These are phyloP conservation scores for Archocentrus centrarchus DNA, from an alignment of 2,113 vertebrate genomes.

Conservation along the genomic window DNA sequence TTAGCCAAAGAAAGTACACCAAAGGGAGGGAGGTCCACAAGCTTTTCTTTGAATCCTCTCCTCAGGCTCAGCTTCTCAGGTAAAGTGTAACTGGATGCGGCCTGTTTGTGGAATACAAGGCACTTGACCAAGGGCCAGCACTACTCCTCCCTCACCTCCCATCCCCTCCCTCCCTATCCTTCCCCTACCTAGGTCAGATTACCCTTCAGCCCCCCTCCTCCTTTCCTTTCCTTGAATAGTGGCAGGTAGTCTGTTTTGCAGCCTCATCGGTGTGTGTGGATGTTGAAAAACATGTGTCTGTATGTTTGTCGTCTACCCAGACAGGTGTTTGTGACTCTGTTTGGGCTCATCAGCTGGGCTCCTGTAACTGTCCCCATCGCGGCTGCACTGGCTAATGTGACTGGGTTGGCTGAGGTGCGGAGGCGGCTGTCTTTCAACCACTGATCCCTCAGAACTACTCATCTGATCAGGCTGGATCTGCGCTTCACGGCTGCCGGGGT, in stretches of 20 bases:
- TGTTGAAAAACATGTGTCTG: conserved; percentile 55
- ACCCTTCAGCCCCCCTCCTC: conserved; percentile 50
- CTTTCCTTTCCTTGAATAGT: conserved; percentile 40
- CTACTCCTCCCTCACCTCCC: conserved; percentile 86
- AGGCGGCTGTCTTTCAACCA: conserved; percentile 86
- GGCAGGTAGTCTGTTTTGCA: conserved; percentile 54
- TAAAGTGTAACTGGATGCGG: conserved; percentile 87
- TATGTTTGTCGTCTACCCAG: conserved; percentile 44
- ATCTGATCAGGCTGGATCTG: conserved; percentile 82
- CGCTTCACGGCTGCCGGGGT: conserved; percentile 83
- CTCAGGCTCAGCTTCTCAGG: conserved; percentile 80
- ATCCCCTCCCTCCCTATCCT: conserved; percentile 64
- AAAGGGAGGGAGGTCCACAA: conserved; percentile 73
- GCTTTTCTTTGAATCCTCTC: conserved; percentile 80
- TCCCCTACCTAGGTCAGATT: conserved; percentile 71
- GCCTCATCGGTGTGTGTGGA: conserved; percentile 33
- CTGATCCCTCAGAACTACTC: conserved; percentile 87
- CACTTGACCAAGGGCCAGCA: conserved; percentile 93
- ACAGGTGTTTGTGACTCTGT: conserved; percentile 63
- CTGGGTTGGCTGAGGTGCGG: conserved; percentile 84
- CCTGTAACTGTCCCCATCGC: conserved; percentile 61
- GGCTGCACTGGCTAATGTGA: conserved; percentile 73
- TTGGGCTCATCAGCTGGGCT: conserved; percentile 60
- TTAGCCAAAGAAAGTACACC: conserved; percentile 49
- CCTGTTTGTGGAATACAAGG: conserved; percentile 89